Percentiles rank a stretch among this genome's conserved stretches.
phyloP scores from a whole-genome alignment of 2,113 vertebrate species.

The Mola mola region DNA sequence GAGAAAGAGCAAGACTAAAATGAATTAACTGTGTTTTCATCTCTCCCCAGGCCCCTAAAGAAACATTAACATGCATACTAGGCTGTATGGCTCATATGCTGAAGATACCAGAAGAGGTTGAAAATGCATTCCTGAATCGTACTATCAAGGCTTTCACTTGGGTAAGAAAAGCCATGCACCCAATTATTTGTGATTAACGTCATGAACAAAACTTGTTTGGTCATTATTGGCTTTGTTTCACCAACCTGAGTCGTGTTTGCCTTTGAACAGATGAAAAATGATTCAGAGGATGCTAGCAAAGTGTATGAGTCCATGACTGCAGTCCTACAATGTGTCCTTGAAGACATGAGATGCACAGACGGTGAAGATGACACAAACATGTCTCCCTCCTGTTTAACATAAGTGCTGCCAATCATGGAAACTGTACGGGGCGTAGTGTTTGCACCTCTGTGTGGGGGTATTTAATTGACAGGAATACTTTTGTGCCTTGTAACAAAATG shows the following conservation, averaged over 20 bases:
- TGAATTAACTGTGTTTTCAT: not conserved
- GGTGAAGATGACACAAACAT: constrained; percentile 56
- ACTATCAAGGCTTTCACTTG: constrained; percentile 90
- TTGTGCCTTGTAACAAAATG: constrained; percentile 61
- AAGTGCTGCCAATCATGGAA: not conserved
- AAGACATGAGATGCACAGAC: constrained; percentile 80
- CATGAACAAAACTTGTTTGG: not conserved
- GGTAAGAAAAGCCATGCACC: constrained; percentile 73
- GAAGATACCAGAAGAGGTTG: constrained; percentile 83
- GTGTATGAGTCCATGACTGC: constrained; percentile 84
- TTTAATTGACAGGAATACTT: constrained; percentile 12
- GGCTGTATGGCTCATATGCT: constrained; percentile 88
- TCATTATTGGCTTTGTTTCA: not conserved
- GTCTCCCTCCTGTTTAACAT: not conserved
- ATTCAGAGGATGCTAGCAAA: constrained; percentile 79
- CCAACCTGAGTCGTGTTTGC: constrained; percentile 15
- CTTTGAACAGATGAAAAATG: constrained; percentile 80
- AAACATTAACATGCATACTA: constrained; percentile 89
- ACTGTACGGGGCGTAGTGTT: not conserved
- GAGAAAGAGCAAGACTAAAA: not conserved
- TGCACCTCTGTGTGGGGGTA: not conserved
- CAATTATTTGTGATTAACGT: not conserved
- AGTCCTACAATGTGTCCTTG: constrained; percentile 84
- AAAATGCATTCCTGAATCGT: constrained; percentile 86
- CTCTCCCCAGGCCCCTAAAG: constrained; percentile 83